These are phyloP conservation scores for Neogale vison DNA, from an alignment of 2,113 vertebrate genomes.

Conservation along the genomic window DNA sequence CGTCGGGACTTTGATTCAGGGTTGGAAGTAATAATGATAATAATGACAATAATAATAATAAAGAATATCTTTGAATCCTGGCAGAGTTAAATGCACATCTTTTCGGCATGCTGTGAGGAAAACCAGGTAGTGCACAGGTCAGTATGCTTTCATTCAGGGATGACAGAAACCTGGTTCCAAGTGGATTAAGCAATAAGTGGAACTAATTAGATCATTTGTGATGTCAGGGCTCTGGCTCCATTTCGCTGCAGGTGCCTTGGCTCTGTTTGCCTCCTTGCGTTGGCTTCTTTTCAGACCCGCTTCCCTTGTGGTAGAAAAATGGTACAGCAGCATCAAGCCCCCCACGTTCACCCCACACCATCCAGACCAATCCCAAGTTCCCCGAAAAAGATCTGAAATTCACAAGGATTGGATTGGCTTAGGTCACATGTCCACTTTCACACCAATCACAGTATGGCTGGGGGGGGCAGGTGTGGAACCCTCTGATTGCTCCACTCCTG, in stretches of 20 bases:
- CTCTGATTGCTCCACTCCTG: not conserved
- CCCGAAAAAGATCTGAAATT: not conserved
- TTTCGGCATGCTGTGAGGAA: not conserved
- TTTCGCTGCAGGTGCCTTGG: constrained; percentile 26
- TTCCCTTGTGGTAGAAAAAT: not conserved
- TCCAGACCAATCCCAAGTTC: not conserved
- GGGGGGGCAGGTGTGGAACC: too few relatives aligned
- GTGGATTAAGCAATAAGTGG: not conserved
- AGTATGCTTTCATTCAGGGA: not conserved
- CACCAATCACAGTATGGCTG: not conserved
- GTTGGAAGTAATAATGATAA: not conserved
- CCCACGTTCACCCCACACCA: not conserved
- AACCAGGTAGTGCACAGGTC: not conserved
- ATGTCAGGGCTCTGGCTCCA: constrained; percentile 30
- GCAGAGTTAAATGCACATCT: not conserved
- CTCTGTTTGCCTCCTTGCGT: not conserved
- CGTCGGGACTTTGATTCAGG: not conserved
- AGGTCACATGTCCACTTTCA: not conserved
- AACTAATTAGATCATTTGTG: not conserved
- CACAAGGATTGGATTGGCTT: not conserved
- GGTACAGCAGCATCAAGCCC: not conserved
- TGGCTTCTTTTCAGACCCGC: constrained; percentile 19
- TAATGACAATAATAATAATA: not conserved
- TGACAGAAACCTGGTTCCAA: not conserved
- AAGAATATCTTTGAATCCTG: not conserved